A percentile compares a stretch with the other conserved stretches of the same genome.
Evolutionary conservation across 2,888 invertebrate genomes (phyloP).

Genomic region (Leptothorax acervorum): DNA sequence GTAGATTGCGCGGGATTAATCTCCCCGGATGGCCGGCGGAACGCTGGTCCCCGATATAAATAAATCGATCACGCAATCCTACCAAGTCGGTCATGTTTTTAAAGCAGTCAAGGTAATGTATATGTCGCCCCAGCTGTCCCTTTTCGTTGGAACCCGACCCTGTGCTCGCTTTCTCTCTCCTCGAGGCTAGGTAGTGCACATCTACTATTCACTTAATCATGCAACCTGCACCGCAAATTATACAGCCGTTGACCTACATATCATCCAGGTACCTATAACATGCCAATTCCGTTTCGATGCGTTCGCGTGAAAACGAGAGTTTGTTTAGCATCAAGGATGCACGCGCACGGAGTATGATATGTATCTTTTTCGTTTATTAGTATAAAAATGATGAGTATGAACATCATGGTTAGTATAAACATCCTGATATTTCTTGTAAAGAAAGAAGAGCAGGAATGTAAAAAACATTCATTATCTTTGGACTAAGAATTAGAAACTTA

Average conservation of each 20-base stretch:
- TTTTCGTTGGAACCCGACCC: conserved; percentile 2
- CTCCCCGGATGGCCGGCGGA: background rate
- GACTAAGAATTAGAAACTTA: background rate
- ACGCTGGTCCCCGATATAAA: background rate
- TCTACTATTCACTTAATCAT: conserved; percentile 54
- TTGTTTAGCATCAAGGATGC: conserved; percentile 19
- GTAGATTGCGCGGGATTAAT: conserved; percentile 38
- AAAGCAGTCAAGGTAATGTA: conserved; percentile 45
- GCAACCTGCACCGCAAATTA: conserved; percentile 47
- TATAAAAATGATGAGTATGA: background rate
- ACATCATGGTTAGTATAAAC: no score
- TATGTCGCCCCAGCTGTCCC: conserved; percentile 17
- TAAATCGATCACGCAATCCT: conserved; percentile 41
- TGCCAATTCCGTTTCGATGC: conserved; percentile 44
- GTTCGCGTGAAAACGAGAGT: conserved; percentile 37
- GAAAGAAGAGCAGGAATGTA: background rate
- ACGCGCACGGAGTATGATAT: background rate
- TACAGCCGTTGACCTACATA: conserved; percentile 54
- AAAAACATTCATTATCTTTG: background rate
- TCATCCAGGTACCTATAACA: conserved; percentile 36
- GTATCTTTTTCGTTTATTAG: background rate
- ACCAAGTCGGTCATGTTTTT: conserved; percentile 51
- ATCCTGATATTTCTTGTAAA: background rate
- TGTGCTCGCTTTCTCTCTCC: background rate
- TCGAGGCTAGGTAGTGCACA: conserved; percentile 22